Evolutionary conservation across 2,888 invertebrate genomes (phyloP).

Genomic region (Ceriagrion tenellum): DNA sequence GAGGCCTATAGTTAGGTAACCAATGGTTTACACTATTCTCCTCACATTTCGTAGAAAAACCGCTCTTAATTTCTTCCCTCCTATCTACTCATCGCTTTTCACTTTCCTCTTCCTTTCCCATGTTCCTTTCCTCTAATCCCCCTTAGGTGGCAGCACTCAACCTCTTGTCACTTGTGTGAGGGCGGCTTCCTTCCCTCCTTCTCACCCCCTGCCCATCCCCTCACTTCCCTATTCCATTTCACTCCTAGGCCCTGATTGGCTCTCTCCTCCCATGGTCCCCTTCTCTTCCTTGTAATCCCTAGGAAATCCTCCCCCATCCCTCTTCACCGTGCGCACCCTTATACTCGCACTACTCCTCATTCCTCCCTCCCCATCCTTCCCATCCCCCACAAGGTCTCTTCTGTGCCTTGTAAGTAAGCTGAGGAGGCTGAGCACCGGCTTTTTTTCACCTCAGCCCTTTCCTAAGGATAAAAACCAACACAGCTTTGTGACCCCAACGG

Average conservation of each 20-base stretch:
- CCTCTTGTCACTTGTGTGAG: neutral
- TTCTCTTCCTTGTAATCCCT: neutral
- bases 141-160: neutral
- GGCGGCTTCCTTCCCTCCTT: neutral
- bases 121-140: neutral
- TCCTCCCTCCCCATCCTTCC: neutral
- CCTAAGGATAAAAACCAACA: neutral
- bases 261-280: neutral
- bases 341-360: neutral
- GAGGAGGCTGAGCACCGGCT: neutral
- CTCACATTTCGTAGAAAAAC: too few species aligned
- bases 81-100: neutral
- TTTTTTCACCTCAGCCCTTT: neutral
- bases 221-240: neutral
- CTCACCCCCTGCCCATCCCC: too few species aligned
- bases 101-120: neutral
- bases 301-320: neutral
- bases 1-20: too few species aligned
- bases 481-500: neutral
- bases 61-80: too few species aligned
- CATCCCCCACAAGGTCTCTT: neutral
- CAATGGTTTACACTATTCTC: too few species aligned
- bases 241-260: neutral
- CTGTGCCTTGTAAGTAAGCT: neutral
- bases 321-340: neutral